These are phyloP conservation scores for cattle (Bos taurus) DNA, from an alignment of 2,113 vertebrate genomes.

Conservation along the genomic window ARS-UCD2.0 NC_037339.1:53149001-53149500, in stretches of 20 bases:
- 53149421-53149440: not conserved
- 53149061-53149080: not conserved
- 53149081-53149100: not conserved
- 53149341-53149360: not conserved
- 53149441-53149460: not conserved
- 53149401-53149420: not conserved
- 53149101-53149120: not conserved
- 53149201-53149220: not conserved
- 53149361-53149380: not conserved
- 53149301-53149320: not conserved
- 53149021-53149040: not conserved
- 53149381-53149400: not conserved
- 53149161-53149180: not conserved
- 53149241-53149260: not conserved
- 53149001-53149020: not conserved
- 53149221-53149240: not conserved
- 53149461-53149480: not conserved
- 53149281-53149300: not conserved
- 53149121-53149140: not conserved
- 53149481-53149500: not conserved
- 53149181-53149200: not conserved
- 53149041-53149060: not conserved
- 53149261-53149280: not conserved
- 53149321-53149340: not conserved
- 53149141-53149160: not conserved